Evolutionary conservation across 2,888 invertebrate species (phyloP).

Genomic region (Urechis unicinctus): DNA sequence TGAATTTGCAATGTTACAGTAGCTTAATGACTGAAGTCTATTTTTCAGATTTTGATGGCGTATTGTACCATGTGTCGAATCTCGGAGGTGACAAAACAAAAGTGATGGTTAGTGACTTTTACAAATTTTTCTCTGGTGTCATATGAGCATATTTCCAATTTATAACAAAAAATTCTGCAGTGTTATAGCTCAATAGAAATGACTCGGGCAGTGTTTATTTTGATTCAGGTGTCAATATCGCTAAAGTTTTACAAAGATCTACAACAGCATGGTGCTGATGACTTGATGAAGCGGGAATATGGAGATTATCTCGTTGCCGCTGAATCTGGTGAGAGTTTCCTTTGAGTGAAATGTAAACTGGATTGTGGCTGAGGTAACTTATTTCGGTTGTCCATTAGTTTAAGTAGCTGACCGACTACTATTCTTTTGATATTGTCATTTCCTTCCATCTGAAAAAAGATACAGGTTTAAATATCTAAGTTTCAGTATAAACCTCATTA

Average conservation of each 20-base stretch:
- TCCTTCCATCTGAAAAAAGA: no score
- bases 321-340: conserved; percentile 86
- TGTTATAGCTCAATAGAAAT: not conserved
- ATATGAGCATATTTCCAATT: not conserved
- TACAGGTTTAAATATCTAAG: no score
- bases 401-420: no score
- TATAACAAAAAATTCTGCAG: no score
- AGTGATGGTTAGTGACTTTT: conserved; percentile 81
- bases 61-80: conserved; percentile 96
- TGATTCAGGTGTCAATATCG: conserved; percentile 91
- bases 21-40: no score
- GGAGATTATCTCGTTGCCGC: conserved; percentile 73
- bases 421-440: no score
- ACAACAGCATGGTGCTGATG: conserved; percentile 96
- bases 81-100: conserved; percentile 92
- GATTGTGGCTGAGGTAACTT: not conserved
- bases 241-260: conserved; percentile 97
- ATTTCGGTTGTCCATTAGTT: no score
- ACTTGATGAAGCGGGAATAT: conserved; percentile 87
- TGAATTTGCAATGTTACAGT: no score
- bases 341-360: no score
- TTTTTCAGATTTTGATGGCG: conserved; percentile 91
- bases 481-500: no score
- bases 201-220: no score
- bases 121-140: conserved; percentile 1